Conservation (phyloP, 2,113 vertebrate species). For the Corapipo altera region DNA sequence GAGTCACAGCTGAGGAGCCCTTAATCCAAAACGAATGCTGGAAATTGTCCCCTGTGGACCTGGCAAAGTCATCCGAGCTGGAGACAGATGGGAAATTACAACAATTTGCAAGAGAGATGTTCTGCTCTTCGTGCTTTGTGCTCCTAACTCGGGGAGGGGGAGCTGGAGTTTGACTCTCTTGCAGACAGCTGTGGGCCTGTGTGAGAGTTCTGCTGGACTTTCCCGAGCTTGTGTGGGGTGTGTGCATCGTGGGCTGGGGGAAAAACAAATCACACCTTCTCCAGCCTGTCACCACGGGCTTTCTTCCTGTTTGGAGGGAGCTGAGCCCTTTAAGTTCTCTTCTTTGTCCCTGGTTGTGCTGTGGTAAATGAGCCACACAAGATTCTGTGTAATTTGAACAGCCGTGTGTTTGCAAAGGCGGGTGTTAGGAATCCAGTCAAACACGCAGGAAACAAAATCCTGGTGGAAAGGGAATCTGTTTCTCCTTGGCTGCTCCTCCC, state of each 20-base stretch:
- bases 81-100: slow-evolving; percentile 44
- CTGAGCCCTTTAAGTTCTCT: neutral
- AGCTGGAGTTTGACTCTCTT: neutral
- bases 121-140: neutral
- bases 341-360: neutral
- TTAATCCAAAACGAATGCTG: slow-evolving; percentile 43
- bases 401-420: neutral
- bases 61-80: neutral
- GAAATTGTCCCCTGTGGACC: neutral
- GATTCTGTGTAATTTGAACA: neutral
- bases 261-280: neutral
- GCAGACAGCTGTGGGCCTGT: neutral
- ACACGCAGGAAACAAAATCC: neutral
- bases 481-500: neutral
- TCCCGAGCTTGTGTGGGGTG: fast-evolving
- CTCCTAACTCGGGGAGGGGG: neutral
- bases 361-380: neutral
- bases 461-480: neutral
- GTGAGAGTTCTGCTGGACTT: neutral
- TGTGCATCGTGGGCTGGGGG: neutral
- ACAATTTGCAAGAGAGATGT: slow-evolving; percentile 15
- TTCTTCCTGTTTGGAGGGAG: neutral
- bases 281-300: neutral
- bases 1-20: slow-evolving; percentile 30
- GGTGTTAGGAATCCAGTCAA: fast-evolving